These are phyloP conservation scores for Leptoclinus maculatus DNA, from an alignment of 2,797 vertebrate species.

Conservation along the genomic window DNA sequence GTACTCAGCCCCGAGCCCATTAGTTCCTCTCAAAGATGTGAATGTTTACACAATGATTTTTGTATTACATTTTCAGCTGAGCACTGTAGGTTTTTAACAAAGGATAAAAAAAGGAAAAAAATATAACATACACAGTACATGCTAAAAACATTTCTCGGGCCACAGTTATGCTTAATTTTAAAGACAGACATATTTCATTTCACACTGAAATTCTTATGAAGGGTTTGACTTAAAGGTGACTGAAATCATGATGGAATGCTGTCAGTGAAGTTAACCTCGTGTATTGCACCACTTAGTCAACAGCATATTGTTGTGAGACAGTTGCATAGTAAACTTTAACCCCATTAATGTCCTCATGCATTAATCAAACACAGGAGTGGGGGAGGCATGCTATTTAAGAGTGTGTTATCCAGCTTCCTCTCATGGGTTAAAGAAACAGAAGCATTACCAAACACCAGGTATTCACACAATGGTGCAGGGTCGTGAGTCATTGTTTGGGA, in stretches of 20 bases:
- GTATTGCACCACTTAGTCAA: constrained; percentile 15
- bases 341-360: neutral
- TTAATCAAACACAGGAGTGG: neutral
- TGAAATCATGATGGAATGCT: constrained; percentile 49
- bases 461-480: constrained; percentile 61
- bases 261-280: constrained; percentile 21
- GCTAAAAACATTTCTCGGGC: neutral
- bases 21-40: neutral
- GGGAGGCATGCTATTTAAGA: constrained; percentile 25
- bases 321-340: constrained; percentile 15
- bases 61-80: neutral
- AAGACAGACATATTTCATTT: constrained; percentile 22
- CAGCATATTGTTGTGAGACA: constrained; percentile 24
- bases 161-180: neutral
- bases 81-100: neutral
- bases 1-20: neutral
- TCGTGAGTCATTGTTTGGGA: constrained; percentile 69
- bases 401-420: constrained; percentile 48
- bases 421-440: constrained; percentile 46
- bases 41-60: neutral
- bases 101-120: neutral
- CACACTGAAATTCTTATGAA: constrained; percentile 19
- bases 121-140: neutral
- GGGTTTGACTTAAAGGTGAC: constrained; percentile 14
- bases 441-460: constrained; percentile 31